These are phyloP conservation scores for Cyrtorhinus lividipennis DNA, from an alignment of 1,140 invertebrate genomes.

Conservation along the genomic window DNA sequence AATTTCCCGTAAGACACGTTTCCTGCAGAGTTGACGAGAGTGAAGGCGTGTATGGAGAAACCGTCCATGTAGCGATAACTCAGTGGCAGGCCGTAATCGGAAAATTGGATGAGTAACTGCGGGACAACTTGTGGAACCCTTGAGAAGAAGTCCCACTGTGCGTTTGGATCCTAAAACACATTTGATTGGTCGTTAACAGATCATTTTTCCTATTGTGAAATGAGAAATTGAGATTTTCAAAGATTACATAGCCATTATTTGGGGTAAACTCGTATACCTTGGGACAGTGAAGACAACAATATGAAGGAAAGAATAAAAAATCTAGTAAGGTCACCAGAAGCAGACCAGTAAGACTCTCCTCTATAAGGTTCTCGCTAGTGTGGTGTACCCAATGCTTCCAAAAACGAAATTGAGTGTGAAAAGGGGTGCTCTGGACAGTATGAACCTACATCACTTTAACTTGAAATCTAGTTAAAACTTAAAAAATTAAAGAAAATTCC, in stretches of 20 bases:
- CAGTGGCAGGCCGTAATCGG: conserved; percentile 82
- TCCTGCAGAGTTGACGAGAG: conserved; percentile 68
- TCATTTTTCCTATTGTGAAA: no score
- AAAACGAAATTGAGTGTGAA: no score
- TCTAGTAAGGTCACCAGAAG: neutral
- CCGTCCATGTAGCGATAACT: conserved; percentile 87
- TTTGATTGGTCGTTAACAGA: no score
- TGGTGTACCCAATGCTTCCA: no score
- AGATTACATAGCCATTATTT: conserved; percentile 75
- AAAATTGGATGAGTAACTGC: conserved; percentile 72
- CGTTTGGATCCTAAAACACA: conserved; percentile 74
- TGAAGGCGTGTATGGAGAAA: conserved; percentile 88
- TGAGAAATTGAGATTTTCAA: no score
- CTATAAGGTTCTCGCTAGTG: no score
- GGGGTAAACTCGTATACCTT: neutral
- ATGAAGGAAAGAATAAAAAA: neutral
- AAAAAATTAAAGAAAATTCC: no score
- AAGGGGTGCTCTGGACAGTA: no score
- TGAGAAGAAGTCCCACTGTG: conserved; percentile 91
- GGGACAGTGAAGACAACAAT: neutral
- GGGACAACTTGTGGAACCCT: conserved; percentile 74
- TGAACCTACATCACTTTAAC: no score
- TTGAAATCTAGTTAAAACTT: no score
- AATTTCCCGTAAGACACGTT: conserved; percentile 78
- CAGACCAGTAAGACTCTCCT: no score